Conservation (phyloP, 2,113 vertebrate genomes). For the Taurulus bubalis region DNA sequence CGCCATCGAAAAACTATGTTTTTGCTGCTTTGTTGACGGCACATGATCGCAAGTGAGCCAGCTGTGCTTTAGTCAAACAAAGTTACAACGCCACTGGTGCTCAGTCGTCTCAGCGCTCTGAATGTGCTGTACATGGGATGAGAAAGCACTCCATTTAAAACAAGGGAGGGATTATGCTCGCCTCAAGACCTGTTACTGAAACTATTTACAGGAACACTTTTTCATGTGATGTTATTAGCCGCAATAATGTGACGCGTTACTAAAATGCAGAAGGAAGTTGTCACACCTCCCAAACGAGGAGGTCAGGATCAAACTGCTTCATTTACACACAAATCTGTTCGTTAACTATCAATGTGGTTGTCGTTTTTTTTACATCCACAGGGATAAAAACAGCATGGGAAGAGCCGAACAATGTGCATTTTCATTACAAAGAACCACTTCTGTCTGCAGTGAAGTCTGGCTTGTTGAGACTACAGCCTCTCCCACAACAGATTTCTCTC, state of each 20-base stretch:
- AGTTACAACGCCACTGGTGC: neutral
- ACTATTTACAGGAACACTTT: neutral
- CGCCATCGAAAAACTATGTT: neutral
- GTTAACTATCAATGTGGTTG: neutral
- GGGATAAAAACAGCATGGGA: fast-evolving
- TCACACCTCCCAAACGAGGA: neutral
- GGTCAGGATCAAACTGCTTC: neutral
- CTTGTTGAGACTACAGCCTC: neutral
- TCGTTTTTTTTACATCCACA: neutral
- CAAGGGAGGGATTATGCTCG: neutral
- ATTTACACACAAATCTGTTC: neutral
- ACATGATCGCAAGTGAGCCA: neutral
- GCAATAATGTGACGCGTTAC: neutral
- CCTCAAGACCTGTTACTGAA: neutral
- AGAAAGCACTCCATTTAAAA: neutral
- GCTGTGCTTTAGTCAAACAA: neutral
- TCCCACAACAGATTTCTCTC: constrained; percentile 10
- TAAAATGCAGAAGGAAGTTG: too few species aligned
- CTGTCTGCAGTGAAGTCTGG: neutral
- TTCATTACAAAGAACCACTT: constrained; percentile 18
- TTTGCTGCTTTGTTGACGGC: neutral
- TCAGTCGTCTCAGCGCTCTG: constrained; percentile 1
- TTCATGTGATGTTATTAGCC: neutral
- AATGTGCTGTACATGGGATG: neutral
- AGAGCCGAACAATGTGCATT: neutral